phyloP scores from a whole-genome alignment of 1,140 invertebrate genomes.

The Meloidogyne floridensis region DNA sequence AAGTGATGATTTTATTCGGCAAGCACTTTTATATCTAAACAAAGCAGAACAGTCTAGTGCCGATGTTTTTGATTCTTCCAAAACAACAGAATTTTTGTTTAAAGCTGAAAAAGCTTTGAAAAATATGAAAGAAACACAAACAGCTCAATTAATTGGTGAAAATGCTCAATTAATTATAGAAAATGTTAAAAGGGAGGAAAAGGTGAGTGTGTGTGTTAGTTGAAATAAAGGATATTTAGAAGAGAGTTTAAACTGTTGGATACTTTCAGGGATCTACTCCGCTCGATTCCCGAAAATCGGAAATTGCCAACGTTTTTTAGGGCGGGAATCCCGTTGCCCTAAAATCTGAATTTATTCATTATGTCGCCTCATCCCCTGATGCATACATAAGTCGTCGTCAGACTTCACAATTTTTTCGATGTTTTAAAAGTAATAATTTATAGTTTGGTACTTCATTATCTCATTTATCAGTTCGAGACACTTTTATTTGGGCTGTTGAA shows the following conservation, averaged over 20 bases:
- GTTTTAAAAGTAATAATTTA: neutral
- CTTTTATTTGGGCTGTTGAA: conserved; percentile 41
- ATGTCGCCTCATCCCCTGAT: no score
- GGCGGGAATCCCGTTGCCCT: no score
- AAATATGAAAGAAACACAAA: conserved; percentile 31
- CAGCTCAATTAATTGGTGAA: conserved; percentile 32
- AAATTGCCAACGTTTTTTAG: no score
- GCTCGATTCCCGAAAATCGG: no score
- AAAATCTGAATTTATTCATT: no score
- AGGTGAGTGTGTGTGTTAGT: neutral
- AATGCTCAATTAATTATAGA: conserved; percentile 30
- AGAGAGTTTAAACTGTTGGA: no score
- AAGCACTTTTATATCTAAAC: conserved; percentile 35
- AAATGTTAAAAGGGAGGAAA: conserved; percentile 38
- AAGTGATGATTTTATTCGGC: conserved; percentile 42
- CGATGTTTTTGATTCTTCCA: conserved; percentile 36
- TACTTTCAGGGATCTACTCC: no score
- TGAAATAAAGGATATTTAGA: neutral
- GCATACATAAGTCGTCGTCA: no score
- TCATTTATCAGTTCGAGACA: conserved; percentile 31
- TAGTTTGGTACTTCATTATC: conserved; percentile 20
- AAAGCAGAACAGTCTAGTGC: conserved; percentile 25
- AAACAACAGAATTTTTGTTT: conserved; percentile 16
- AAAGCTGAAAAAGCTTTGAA: conserved; percentile 34
- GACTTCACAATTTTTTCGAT: neutral